Base-by-base conservation (phyloP, 2,888 invertebrate species). In the Macrophya annulata region DNA sequence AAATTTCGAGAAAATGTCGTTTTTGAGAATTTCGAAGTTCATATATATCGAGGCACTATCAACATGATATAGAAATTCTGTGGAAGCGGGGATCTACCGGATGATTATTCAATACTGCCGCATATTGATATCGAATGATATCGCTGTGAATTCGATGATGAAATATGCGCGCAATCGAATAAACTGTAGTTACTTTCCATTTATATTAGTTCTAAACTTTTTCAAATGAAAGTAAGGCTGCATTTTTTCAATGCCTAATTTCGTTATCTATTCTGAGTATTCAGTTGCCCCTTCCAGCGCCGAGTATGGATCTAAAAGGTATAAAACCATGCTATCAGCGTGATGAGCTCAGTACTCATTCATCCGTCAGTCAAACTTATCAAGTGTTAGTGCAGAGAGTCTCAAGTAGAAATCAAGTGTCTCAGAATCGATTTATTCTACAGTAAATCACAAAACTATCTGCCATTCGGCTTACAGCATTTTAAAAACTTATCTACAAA, bases 301-400 rank as follows among this genome's bases (percentile, higher is more conserved):
- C n/a, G 81, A 51, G 62, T 81, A 81, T 62, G 62, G 81, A 81
- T 62, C 40, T 17, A 43, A 55, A 62, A 62, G 62, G 81, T 62
- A 81, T 81, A 81, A 81, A 81, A 62, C 59, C 21, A 10, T 62
- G 81, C 62, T 62, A 81, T 81, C 62, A 40, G 45, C 81, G n/a
- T 21, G 62, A 43, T 6, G 21, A 40, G 81, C 81, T 81, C 68
- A 81, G 81, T 81, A 40, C 43, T 62, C 62, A 62, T 81, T 62
- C 43, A 81, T 21, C 62, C 21, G 45, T 81, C 62, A 81, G 81
- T 43, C 81, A 81, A 81, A 62, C 81, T 81, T 81, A 45, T 12
- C 21, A 81, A 81, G 62, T 81, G 81, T 81, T 43, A 62, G 62
- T 81, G 81, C 31, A 31, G 31, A 3, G 21, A 62, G 81, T 45